Conservation (phyloP, 2,113 vertebrate species). For the Tachuris rubrigastra region DNA sequence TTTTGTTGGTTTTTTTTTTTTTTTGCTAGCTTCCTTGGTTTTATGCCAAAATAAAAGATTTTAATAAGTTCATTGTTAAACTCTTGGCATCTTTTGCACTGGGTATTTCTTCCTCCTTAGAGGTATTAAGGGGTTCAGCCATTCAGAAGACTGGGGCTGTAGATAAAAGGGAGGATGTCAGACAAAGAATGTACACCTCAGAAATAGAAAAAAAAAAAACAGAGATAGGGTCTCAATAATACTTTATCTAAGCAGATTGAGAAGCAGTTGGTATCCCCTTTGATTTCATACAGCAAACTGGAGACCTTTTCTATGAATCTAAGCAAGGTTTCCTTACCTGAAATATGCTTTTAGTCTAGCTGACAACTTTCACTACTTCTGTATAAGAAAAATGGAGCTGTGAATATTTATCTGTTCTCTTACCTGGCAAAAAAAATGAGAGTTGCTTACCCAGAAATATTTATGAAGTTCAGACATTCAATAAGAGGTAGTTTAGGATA, state of each 20-base stretch:
- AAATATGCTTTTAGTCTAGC: background rate
- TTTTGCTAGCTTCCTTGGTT: background rate
- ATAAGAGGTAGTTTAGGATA: background rate
- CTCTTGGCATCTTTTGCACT: rapidly evolving
- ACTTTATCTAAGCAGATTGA: background rate
- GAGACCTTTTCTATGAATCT: background rate
- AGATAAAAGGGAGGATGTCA: background rate
- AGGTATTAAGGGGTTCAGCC: background rate
- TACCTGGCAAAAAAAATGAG: background rate
- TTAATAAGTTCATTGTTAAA: background rate
- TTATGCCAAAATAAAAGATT: background rate
- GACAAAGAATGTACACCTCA: background rate
- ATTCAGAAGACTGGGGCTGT: background rate
- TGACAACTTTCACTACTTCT: background rate
- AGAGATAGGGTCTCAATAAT: background rate
- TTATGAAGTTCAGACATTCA: constrained; percentile 11
- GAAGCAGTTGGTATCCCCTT: background rate
- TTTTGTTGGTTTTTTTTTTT: background rate
- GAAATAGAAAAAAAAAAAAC: background rate
- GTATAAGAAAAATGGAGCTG: background rate
- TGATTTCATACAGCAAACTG: background rate
- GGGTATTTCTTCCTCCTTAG: background rate
- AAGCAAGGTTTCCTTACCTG: background rate
- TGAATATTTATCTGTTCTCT: background rate
- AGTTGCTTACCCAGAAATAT: constrained; percentile 3